These are phyloP conservation scores for Hypocryptadius cinnamomeus DNA, from an alignment of 2,113 vertebrate species.

Conservation along the genomic window DNA sequence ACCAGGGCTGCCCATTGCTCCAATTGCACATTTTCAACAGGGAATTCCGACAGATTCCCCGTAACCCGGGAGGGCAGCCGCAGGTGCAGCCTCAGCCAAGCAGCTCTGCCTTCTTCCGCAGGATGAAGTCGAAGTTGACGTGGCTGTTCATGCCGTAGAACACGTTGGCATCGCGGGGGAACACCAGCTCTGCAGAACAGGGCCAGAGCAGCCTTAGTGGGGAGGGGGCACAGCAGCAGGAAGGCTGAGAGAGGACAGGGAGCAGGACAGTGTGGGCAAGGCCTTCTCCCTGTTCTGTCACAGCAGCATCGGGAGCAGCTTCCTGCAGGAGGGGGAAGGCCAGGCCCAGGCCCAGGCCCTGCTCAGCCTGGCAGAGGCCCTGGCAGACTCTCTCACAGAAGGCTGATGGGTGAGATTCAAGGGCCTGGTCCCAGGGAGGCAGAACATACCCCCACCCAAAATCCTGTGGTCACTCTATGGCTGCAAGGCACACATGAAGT, in stretches of 20 bases:
- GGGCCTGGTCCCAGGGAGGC: neutral
- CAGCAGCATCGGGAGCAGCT: accelerated
- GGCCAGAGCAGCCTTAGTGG: neutral
- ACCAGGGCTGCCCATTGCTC: neutral
- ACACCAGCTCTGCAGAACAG: conserved; percentile 79
- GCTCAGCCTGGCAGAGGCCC: neutral
- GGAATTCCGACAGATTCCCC: neutral
- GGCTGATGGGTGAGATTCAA: neutral
- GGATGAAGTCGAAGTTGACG: conserved; percentile 86
- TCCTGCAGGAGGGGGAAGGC: neutral
- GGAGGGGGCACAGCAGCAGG: neutral
- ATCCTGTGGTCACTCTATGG: too few species aligned
- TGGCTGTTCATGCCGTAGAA: conserved; percentile 96
- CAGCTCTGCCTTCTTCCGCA: conserved; percentile 72
- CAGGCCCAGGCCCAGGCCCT: neutral
- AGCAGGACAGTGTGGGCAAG: accelerated
- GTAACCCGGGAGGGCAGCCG: neutral
- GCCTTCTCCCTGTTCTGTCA: neutral
- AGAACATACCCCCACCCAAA: neutral
- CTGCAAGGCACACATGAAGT: accelerated
- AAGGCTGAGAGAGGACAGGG: neutral
- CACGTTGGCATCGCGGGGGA: conserved; percentile 87
- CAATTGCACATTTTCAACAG: neutral
- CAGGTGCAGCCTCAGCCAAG: neutral
- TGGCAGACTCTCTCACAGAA: neutral